Evolutionary conservation across 2,113 vertebrate species (phyloP).

Genomic region (Antechinus stuartii): DNA sequence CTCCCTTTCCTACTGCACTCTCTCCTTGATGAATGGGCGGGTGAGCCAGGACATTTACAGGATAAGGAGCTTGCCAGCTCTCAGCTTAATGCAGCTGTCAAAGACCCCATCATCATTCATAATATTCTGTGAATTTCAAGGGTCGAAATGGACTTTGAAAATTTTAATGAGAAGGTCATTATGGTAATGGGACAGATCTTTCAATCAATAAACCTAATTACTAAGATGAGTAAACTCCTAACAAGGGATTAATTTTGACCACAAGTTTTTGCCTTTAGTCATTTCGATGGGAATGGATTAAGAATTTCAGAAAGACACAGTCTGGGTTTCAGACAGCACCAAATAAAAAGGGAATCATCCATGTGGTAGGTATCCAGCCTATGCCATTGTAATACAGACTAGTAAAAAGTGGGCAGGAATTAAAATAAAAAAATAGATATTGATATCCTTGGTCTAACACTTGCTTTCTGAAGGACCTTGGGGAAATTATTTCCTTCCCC

Average conservation of each 20-base stretch:
- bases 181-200: neutral
- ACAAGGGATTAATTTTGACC: neutral
- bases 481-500: neutral
- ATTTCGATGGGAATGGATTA: neutral
- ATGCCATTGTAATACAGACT: neutral
- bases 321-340: neutral
- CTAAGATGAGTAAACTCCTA: neutral
- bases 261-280: neutral
- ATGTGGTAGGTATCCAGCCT: neutral
- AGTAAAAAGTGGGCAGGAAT: neutral
- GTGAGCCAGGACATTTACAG: neutral
- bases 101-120: neutral
- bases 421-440: neutral
- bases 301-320: neutral
- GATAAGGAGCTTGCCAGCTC: neutral
- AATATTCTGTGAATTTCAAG: neutral
- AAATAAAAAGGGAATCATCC: neutral
- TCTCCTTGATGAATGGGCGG: neutral
- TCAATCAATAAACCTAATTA: neutral
- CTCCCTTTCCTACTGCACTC: neutral
- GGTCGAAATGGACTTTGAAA: neutral
- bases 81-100: neutral
- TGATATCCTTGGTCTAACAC: neutral
- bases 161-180: neutral
- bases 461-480: neutral